Evolutionary conservation across 2,113 vertebrate genomes (phyloP), one percentile per base, ranked within the genome.

Genomic region (Dicrurus megarhynchus): DNA sequence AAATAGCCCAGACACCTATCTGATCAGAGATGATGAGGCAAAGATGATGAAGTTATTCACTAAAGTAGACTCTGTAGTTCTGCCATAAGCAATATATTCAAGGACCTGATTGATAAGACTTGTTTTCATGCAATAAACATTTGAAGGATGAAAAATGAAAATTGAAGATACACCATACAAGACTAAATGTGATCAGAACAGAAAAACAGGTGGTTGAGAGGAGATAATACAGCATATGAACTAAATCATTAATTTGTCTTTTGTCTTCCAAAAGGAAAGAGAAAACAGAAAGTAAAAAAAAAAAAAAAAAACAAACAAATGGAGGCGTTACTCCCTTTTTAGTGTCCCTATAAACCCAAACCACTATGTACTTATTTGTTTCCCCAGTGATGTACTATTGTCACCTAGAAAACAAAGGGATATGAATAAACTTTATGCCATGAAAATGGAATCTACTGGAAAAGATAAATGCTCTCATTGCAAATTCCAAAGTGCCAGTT

Each of bases 51-150:
- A 94, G 71, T 84, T 92, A 83, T 84, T 92, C 59, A 55, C 90
- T 74, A 27, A 80, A 80, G 75, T 30, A 87, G 55, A 73, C 55
- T 50, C 39, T 13, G 24, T 55, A 86, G 90, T 70, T 90, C 71
- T 93, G 85, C 88, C 85, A 93, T 80, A 70, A 91, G 90, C 90
- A 93, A 90, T 88, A 80, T 94, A 94, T 93, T 90, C 88, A 88
- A 79, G 32, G 33, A 91, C 80, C 23, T 85, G 57, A 90, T 93
- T 88, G 96, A 88, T 92, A 96, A 85, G 88, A 39, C 71, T 90
- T 92, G 67, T 95, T 96, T 92, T 86, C 47, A 80, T 84, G 83
- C 60, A 92, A 84, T 88, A 83, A 81, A 63, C 1, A 7, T 78
- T 56, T 77, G 47, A 84, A 75, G 56, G 60, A 84, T 75, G 55